Conservation (phyloP, 2,888 invertebrate genomes). For the Ochropacha duplaris region DNA sequence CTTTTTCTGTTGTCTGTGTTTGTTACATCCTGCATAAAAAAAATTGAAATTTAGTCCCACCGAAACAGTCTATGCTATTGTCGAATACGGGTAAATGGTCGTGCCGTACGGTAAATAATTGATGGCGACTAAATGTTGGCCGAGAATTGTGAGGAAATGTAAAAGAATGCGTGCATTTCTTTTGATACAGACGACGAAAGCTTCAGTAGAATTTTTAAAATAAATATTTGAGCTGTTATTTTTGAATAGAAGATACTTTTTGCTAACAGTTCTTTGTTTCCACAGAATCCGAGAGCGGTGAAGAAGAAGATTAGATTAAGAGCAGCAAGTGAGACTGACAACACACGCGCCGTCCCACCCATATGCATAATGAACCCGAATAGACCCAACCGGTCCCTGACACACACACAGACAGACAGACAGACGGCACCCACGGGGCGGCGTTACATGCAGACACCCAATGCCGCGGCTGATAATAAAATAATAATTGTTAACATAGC, state of each 20-base stretch:
- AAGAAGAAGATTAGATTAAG: conserved; percentile 81
- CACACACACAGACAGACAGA: conserved; percentile 13
- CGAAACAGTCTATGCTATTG: no score
- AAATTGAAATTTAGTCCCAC: no score
- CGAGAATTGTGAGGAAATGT: no score
- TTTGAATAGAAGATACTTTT: not conserved
- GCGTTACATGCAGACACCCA: conserved; percentile 16
- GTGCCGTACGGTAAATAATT: no score
- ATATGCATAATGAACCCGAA: conserved; percentile 20
- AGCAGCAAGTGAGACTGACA: conserved; percentile 79
- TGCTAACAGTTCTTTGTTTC: conserved; percentile 11
- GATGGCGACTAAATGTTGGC: no score
- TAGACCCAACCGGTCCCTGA: conserved; percentile 8
- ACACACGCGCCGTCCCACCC: conserved; percentile 42
- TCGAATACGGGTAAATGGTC: no score
- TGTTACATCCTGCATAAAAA: no score
- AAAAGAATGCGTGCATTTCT: no score
- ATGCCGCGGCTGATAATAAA: conserved; percentile 20
- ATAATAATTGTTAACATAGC: conserved; percentile 47
- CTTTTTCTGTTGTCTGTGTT: no score
- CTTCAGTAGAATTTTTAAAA: no score
- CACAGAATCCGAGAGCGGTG: conserved; percentile 81
- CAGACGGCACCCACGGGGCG: conserved; percentile 18
- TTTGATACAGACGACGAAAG: no score
- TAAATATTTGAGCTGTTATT: not conserved